Base-by-base conservation (phyloP, 2,888 invertebrate genomes). In the Aromia moschata region DNA sequence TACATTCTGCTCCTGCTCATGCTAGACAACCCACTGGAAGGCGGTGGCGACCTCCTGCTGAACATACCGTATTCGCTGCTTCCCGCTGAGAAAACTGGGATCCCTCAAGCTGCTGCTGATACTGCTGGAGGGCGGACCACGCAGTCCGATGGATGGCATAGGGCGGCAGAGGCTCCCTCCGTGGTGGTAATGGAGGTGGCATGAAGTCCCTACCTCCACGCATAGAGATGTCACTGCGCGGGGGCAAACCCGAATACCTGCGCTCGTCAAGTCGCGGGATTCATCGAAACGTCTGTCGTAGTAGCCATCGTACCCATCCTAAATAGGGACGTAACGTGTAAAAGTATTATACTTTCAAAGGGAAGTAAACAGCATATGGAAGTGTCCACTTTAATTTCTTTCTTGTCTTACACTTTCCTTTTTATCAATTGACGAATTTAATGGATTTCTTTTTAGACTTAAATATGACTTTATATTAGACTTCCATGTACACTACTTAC, bases 241-340 rank as follows among this genome's bases (percentile, higher is more conserved):
- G 86, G 79, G 67, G 85, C 81, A 86, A 76, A 7, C 78, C 79
- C 1, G 89, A 85, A 81, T 92, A 93, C 62, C 93, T 87, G 65
- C 93, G 86, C 80, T 93, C 93, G 77, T 91, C 73, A 92, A 80
- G 73, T 93, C 93, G 55, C 92, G 86, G 10, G 90, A 87, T 49
- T 91, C 90, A 73, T 92, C 92, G 70, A 90, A 91, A 66, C 92
- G 83, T 64, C 93, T 85, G 74, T 93, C 93, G 78, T 93, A 93
- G 83, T 93, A 93, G 71, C 89, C 89, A 82, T 89, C 89, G 70
- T 89, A 89, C 9, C 89, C 87, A 79, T 88, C 88, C 88, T 87
- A 73, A 25, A 66, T 16, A 11, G 40, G 40, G n/a, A 5, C 25
- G 7, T 14, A 49, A 25, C 5, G 11, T 17, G 2, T 17, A 36